phyloP scores from a whole-genome alignment of 2,113 vertebrate genomes.

The Stegostoma tigrinum region DNA sequence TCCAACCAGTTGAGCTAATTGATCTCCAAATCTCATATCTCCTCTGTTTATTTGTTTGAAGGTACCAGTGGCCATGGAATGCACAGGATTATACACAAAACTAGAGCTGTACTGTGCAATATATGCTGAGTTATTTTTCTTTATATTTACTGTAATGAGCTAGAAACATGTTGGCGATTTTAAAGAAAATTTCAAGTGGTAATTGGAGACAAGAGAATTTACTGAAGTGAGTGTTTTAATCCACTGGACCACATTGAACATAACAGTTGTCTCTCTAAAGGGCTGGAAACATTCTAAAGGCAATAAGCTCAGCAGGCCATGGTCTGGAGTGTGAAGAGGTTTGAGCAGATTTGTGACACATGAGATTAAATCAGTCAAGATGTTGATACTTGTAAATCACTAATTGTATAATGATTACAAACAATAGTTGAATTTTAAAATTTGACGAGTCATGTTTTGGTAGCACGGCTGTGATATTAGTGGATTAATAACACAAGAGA shows the following conservation, averaged over 20 bases:
- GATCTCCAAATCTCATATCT: neutral
- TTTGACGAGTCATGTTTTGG: too few relatives aligned
- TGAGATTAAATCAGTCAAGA: neutral
- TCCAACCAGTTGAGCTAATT: too few relatives aligned
- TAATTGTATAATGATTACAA: neutral
- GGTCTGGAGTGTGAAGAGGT: neutral
- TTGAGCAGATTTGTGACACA: neutral
- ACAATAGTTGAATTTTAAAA: neutral
- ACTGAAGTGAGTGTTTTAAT: neutral
- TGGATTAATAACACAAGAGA: too few relatives aligned
- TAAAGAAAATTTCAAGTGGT: neutral
- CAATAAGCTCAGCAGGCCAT: neutral
- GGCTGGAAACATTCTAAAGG: neutral
- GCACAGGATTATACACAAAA: neutral
- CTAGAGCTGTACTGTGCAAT: neutral
- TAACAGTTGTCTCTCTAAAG: neutral
- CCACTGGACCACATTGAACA: neutral
- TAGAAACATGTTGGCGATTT: neutral
- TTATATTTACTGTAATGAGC: neutral
- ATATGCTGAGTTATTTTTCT: neutral
- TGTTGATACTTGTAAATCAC: neutral
- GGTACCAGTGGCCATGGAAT: neutral
- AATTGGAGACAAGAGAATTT: neutral
- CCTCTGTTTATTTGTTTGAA: neutral
- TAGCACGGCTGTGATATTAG: too few relatives aligned